Evolutionary conservation across 2,888 invertebrate genomes (phyloP).

Genomic region (Dioctria linearis): DNA sequence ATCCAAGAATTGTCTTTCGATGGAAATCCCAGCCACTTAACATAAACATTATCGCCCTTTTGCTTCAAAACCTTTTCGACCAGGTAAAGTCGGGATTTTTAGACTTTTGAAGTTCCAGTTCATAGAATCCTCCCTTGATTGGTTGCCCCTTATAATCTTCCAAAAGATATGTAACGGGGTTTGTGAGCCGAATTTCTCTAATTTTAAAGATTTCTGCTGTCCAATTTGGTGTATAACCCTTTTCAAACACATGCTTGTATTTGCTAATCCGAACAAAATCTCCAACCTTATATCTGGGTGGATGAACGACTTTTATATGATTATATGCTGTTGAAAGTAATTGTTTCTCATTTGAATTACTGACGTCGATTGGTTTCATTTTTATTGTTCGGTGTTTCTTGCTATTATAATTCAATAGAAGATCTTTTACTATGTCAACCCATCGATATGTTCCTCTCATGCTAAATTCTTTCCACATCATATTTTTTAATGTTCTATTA

Average conservation of each 20-base stretch:
- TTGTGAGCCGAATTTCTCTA: slow-evolving; percentile 60
- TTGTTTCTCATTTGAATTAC: slow-evolving; percentile 61
- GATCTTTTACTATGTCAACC: slow-evolving; percentile 56
- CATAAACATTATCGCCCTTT: slow-evolving; percentile 60
- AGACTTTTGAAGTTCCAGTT: slow-evolving; percentile 62
- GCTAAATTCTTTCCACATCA: slow-evolving; percentile 60
- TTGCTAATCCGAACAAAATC: slow-evolving; percentile 62
- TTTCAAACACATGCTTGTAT: slow-evolving; percentile 61
- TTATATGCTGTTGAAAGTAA: slow-evolving; percentile 55
- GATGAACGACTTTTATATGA: slow-evolving; percentile 54
- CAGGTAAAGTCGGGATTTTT: slow-evolving; percentile 63
- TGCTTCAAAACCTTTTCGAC: slow-evolving; percentile 63
- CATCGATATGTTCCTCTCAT: slow-evolving; percentile 59
- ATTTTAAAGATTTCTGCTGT: slow-evolving; percentile 63
- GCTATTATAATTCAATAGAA: slow-evolving; percentile 61
- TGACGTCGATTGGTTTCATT: slow-evolving; percentile 60
- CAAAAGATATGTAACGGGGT: slow-evolving; percentile 61
- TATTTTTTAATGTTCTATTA: slow-evolving; percentile 59
- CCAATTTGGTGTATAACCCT: slow-evolving; percentile 64
- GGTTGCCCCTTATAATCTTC: slow-evolving; percentile 61
- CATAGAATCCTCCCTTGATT: slow-evolving; percentile 64
- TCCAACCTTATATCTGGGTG: slow-evolving; percentile 60
- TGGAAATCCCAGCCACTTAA: slow-evolving; percentile 62
- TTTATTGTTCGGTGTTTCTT: slow-evolving; percentile 60
- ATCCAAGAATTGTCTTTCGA: slow-evolving; percentile 62